Evolutionary conservation across 2,888 invertebrate species (phyloP).

Genomic region (Pristionchus arcanus): DNA sequence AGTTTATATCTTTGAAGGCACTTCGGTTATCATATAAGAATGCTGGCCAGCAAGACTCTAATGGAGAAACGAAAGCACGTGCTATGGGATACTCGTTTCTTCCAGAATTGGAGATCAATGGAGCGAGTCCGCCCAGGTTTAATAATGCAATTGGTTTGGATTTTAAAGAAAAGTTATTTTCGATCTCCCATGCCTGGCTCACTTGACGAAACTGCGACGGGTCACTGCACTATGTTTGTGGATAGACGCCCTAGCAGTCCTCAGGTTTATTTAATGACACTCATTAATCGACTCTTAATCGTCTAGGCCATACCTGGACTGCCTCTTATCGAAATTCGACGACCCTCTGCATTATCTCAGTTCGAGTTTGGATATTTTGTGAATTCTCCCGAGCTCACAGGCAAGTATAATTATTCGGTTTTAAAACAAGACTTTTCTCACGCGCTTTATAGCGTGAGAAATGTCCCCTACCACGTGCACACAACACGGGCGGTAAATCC

Average conservation of each 20-base stretch:
- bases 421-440: background rate
- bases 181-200: constrained; percentile 66
- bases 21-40: constrained; percentile 49
- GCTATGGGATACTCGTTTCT: constrained; percentile 72
- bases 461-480: no score
- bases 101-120: constrained; percentile 77
- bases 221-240: constrained; percentile 60
- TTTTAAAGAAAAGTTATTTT: constrained; percentile 20
- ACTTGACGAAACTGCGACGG: constrained; percentile 61
- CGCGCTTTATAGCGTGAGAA: background rate
- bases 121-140: constrained; percentile 77
- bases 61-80: constrained; percentile 62
- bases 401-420: background rate
- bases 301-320: constrained; percentile 75
- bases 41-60: constrained; percentile 65
- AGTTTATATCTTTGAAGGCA: background rate
- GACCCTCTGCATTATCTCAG: constrained; percentile 77
- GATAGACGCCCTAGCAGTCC: constrained; percentile 73
- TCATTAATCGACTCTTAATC: background rate
- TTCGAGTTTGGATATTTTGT: constrained; percentile 79
- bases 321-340: constrained; percentile 77
- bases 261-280: constrained; percentile 57
- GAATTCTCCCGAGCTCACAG: constrained; percentile 75
- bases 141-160: background rate
- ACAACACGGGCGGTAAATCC: no score